A percentile compares a stretch with the other conserved stretches of the same genome.
phyloP scores from a whole-genome alignment of 2,113 vertebrate species.

The Alces alces region DNA sequence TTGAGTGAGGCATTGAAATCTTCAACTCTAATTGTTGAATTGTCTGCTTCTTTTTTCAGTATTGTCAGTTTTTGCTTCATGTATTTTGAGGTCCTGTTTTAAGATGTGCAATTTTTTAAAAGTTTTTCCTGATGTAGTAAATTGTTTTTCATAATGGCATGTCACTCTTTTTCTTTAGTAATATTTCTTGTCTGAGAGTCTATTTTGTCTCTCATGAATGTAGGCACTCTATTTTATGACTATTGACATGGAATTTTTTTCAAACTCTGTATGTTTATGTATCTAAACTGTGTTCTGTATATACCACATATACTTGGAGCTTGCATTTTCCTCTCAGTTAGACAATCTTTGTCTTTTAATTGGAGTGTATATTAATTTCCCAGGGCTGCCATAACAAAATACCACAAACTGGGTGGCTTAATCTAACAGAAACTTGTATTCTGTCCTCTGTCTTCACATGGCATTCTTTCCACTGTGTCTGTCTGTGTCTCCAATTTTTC shows the following conservation, averaged over 20 bases:
- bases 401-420: background rate
- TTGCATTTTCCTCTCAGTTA: background rate
- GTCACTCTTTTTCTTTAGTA: background rate
- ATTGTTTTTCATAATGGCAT: background rate
- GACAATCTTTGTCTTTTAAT: background rate
- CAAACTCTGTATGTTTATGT: background rate
- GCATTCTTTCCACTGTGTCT: background rate
- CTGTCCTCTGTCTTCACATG: background rate
- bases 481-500: background rate
- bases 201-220: background rate
- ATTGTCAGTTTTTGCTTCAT: background rate
- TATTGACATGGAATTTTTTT: background rate
- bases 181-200: background rate
- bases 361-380: background rate
- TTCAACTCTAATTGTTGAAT: background rate
- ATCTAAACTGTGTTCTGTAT: background rate
- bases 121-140: background rate
- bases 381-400: background rate
- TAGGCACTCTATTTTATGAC: background rate
- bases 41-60: background rate
- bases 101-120: background rate
- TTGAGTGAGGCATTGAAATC: background rate
- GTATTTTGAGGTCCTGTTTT: background rate
- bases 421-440: background rate
- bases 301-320: background rate